Evolutionary conservation across 2,113 vertebrate species (phyloP), one percentile per base, ranked within the genome.

Genomic region (Aegithalos caudatus): DNA sequence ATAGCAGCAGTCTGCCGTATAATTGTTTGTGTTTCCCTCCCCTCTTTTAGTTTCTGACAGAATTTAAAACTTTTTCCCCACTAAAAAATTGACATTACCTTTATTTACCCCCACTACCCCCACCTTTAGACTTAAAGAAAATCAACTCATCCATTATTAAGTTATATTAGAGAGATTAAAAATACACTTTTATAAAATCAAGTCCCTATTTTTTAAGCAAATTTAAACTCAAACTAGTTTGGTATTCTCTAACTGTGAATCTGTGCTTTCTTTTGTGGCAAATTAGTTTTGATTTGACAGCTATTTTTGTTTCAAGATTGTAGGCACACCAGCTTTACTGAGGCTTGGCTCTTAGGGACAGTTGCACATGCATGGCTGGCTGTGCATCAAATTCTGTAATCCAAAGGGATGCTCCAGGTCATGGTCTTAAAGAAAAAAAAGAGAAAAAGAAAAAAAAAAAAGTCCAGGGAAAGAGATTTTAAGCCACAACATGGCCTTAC

Each of bases 201-300:
- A 45, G 18, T 85, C 10, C 7, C 20, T 73, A 4, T n/a, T 50
- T 79, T 84, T 58, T 4, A 84, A 87, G 29, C 24, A 54, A 48
- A 71, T 61, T 48, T 91, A 23, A 79, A 84, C 53, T 74, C 77
- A 48, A 10, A 79, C 57, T 60, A 81, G 38, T 45, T 88, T 76
- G 50, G 10, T 89, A 62, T 89, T 94, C 78, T 72, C 37, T 82
- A 42, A 79, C 83, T 72, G 73, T 53, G 70, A 40, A 76, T 89
- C 62, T 57, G 61, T 80, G 48, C 66, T 84, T 72, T 82, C 70
- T 92, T 89, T 89, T 87, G 81, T 91, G 45, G 84, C 37, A 94
- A 94, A 97, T 92, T 82, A 82, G 40, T 45, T 96, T 94, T 91
- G 77, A 95, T 95, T 94, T 96, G 91, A 95, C 89, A 92, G 81